Conservation (phyloP, 64 coral and sea anemone genomes). For the Catalaphyllia jardinei region DNA sequence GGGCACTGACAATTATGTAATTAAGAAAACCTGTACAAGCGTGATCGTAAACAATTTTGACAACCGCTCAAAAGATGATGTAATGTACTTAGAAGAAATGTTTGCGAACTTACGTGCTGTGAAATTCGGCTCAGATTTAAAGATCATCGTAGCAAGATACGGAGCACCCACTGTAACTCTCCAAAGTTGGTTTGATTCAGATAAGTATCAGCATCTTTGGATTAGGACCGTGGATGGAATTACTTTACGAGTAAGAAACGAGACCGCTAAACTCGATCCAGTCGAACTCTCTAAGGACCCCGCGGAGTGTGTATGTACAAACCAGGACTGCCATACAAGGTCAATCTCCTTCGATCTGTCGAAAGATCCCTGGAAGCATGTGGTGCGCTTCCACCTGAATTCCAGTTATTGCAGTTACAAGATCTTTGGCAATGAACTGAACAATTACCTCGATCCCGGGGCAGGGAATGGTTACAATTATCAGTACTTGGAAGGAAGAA, state of each 20-base stretch:
- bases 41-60: conserved; percentile 25
- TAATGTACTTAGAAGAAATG: conserved; percentile 38
- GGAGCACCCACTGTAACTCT: conserved; percentile 2
- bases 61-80: conserved; percentile 17
- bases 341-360: neutral
- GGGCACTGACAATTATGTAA: conserved; percentile 43
- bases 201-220: conserved; percentile 13
- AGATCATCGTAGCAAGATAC: neutral
- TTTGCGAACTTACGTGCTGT: conserved; percentile 1
- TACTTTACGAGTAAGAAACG: neutral
- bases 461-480: conserved; percentile 44
- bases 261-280: conserved; percentile 20
- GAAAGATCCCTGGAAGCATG: conserved; percentile 10
- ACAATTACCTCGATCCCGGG: conserved; percentile 60
- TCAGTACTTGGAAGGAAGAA: conserved; percentile 35
- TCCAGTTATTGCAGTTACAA: conserved; percentile 50
- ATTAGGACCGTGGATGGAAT: conserved; percentile 49
- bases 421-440: conserved; percentile 47
- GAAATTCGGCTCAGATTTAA: neutral
- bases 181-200: conserved; percentile 8
- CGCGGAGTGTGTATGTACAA: conserved; percentile 18
- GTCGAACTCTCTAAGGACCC: conserved; percentile 49
- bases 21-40: conserved; percentile 16
- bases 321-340: neutral
- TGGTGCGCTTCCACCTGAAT: conserved; percentile 50